Evolutionary conservation across 2,797 vertebrate species (phyloP).

Genomic region (Tympanoctomys barrerae): DNA sequence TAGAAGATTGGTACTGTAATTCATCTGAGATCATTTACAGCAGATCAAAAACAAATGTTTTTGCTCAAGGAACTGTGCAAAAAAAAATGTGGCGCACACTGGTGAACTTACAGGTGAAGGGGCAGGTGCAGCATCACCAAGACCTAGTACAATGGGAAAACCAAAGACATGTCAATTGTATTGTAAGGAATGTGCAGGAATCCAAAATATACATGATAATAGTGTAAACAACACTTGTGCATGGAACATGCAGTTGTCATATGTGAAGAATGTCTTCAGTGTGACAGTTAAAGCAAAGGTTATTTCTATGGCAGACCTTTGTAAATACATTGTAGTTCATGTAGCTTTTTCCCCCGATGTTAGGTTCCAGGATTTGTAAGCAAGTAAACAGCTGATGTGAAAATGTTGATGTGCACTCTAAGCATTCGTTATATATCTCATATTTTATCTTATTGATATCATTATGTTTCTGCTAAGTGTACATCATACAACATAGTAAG

Average conservation of each 20-base stretch:
- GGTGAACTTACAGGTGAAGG: not conserved
- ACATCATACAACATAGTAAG: not conserved
- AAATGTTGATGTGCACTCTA: not conserved
- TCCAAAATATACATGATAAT: not conserved
- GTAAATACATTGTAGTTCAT: not conserved
- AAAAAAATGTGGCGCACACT: not conserved
- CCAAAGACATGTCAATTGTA: not conserved
- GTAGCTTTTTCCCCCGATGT: not conserved
- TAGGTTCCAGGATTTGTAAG: not conserved
- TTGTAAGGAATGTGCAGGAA: not conserved
- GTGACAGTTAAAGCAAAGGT: not conserved
- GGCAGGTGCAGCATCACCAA: not conserved
- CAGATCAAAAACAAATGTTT: not conserved
- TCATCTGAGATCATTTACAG: not conserved
- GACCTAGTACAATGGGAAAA: not conserved
- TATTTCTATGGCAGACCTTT: not conserved
- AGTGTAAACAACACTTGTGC: not conserved
- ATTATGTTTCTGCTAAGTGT: not conserved
- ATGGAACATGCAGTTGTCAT: not conserved
- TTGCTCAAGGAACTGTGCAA: not conserved
- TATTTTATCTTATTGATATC: not conserved
- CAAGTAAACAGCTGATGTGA: not conserved
- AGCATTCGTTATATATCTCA: not conserved
- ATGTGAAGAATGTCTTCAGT: not conserved
- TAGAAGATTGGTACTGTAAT: not conserved